phyloP scores from a whole-genome alignment of 2,113 vertebrate species.

The Leptodactylus fuscus region DNA sequence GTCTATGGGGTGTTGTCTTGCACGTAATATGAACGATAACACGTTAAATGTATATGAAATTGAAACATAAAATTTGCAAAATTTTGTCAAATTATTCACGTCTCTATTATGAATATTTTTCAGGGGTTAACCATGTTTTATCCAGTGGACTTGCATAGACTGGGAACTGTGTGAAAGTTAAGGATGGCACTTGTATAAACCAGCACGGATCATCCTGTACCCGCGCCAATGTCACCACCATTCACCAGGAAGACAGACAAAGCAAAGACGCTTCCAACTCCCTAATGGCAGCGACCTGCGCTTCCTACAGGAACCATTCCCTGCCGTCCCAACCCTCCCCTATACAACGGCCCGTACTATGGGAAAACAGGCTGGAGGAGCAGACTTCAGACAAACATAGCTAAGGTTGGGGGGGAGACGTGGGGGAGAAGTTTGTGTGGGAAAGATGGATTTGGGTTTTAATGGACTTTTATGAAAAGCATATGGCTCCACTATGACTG shows the following conservation, averaged over 20 bases:
- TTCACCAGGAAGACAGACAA: slow-evolving; percentile 6
- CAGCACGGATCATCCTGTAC: background rate
- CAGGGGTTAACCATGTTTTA: background rate
- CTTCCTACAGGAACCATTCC: slow-evolving; percentile 55
- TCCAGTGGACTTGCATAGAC: background rate
- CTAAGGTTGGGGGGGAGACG: background rate
- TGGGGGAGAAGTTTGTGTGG: slow-evolving; percentile 1
- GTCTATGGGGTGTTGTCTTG: no score
- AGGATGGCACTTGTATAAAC: background rate
- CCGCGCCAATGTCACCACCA: background rate
- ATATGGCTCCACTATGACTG: background rate
- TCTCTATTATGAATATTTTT: background rate
- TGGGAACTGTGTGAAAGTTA: slow-evolving; percentile 13
- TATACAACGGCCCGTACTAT: background rate
- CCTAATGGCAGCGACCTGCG: slow-evolving; percentile 50
- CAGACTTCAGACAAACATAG: background rate
- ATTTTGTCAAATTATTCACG: no score
- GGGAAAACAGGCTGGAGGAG: slow-evolving; percentile 3
- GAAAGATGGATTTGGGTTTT: slow-evolving; percentile 6
- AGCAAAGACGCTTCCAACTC: background rate
- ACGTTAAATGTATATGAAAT: no score
- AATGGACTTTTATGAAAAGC: slow-evolving; percentile 16
- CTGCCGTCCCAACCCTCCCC: background rate
- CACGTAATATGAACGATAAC: no score
- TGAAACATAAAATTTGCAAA: no score